Base-by-base conservation (phyloP, 2,888 invertebrate genomes). In the Coelopa pilipes region DNA sequence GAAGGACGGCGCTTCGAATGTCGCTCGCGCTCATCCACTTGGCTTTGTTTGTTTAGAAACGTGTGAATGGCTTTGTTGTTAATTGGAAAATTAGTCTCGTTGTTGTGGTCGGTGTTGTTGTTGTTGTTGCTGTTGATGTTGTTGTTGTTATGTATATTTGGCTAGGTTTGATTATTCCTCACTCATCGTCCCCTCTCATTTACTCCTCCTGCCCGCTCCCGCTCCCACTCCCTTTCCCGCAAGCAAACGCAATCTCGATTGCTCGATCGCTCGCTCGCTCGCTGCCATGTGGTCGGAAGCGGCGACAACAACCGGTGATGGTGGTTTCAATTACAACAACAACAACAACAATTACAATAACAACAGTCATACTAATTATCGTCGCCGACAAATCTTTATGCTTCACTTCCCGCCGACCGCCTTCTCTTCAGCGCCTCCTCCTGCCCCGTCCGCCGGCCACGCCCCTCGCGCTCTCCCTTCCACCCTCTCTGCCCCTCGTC, bases 31-130 rank as follows among this genome's bases (percentile, higher is more conserved):
- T 62, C n/a, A 47, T 21, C 49, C 45, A 49, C 19, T 21, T n/a
- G 50, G 5, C 1, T 55, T 49, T 53, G 3, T 55, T 49, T 53
- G 15, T n/a, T n/a, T 65, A 11, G 17, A n/a, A 12, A 17, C 46
- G 59, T 55, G 55, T 34, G 12, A 17, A 19, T 67, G 47, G 34
- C 34, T 34, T 62, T 55, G 19, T 46, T 49, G 53, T 50, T 75
- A 72, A 75, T 75, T 73, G 67, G 62, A 73, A 62, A 75, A 75
- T 71, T 73, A 62, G 68, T 53, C 70, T 71, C 63, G 10, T 66
- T 65, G 19, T 72, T 50, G 13, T 47, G 47, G 24, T 69, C 55
- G 12, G 55, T n/a, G n/a, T 15, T 70, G 60, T 45, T 55, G 55
- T 69, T 19, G 57, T 59, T 45, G 21, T 72, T 63, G 34, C 59